A percentile compares a stretch with the other conserved stretches of the same genome.
phyloP scores from a whole-genome alignment of 2,797 vertebrate genomes.

The Poecile montanus region DNA sequence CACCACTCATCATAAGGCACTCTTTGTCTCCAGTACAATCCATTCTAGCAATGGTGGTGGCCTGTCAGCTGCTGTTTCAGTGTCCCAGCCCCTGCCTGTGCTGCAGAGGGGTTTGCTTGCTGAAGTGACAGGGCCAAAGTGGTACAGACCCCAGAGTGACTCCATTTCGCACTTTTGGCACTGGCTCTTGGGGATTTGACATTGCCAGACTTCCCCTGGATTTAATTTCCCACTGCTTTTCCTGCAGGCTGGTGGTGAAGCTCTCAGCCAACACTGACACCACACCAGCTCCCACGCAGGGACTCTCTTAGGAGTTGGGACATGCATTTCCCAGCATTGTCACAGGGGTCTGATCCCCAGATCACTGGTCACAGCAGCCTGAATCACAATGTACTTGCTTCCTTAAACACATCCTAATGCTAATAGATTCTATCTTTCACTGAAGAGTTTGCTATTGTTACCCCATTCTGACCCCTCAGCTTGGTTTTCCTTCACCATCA shows the following conservation, averaged over 20 bases:
- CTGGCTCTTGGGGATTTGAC: too few species aligned
- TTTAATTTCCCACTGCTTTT: not conserved
- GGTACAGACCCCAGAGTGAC: not conserved
- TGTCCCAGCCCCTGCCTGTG: not conserved
- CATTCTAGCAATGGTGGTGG: not conserved
- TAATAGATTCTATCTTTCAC: not conserved
- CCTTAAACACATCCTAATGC: not conserved
- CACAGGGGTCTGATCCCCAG: not conserved
- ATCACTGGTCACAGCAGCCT: not conserved
- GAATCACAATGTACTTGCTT: not conserved
- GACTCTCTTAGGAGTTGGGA: not conserved
- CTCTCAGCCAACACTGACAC: not conserved
- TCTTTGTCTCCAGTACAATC: not conserved
- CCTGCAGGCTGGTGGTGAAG: not conserved
- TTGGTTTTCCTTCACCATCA: not conserved
- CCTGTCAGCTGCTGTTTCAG: too few species aligned
- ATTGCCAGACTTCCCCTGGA: not conserved
- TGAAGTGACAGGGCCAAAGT: not conserved
- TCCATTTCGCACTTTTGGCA: not conserved
- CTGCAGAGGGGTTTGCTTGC: not conserved
- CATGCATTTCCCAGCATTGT: not conserved
- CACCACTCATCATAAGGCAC: not conserved
- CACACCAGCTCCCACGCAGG: accelerated
- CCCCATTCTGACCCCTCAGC: not conserved
- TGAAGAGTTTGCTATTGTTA: not conserved